phyloP scores from a whole-genome alignment of 2,797 vertebrate genomes.

The Acanthurus lineatus region DNA sequence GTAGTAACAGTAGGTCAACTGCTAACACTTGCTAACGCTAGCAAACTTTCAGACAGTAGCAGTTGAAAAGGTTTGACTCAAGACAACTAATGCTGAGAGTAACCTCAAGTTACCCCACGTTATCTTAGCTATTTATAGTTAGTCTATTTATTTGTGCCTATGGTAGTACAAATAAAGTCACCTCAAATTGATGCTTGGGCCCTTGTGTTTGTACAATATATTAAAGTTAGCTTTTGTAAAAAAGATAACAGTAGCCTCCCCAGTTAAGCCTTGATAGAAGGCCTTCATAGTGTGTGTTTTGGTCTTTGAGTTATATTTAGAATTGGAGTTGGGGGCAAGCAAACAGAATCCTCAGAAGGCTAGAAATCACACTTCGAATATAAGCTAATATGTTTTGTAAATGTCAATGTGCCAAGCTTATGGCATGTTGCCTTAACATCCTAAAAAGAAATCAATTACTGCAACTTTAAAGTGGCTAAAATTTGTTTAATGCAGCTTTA shows the following conservation, averaged over 20 bases:
- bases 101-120: not conserved
- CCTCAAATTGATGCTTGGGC: not conserved
- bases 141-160: not conserved
- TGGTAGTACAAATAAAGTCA: not conserved
- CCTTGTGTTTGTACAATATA: accelerated
- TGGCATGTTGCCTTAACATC: not conserved
- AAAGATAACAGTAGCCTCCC: not conserved
- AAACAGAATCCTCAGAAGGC: too few relatives aligned
- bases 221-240: not conserved
- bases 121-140: accelerated
- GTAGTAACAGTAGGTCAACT: not conserved
- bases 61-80: not conserved
- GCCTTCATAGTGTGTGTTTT: not conserved
- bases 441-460: not conserved
- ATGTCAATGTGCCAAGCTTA: too few relatives aligned
- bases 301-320: too few relatives aligned
- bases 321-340: too few relatives aligned
- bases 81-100: not conserved
- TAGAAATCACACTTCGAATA: too few relatives aligned
- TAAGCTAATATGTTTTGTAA: too few relatives aligned
- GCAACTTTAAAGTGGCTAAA: not conserved
- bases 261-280: not conserved
- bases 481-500: not conserved
- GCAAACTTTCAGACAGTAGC: not conserved
- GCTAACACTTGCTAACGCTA: conserved; percentile 21